phyloP scores from a whole-genome alignment of 2,113 vertebrate genomes.

The Xiphias gladius region DNA sequence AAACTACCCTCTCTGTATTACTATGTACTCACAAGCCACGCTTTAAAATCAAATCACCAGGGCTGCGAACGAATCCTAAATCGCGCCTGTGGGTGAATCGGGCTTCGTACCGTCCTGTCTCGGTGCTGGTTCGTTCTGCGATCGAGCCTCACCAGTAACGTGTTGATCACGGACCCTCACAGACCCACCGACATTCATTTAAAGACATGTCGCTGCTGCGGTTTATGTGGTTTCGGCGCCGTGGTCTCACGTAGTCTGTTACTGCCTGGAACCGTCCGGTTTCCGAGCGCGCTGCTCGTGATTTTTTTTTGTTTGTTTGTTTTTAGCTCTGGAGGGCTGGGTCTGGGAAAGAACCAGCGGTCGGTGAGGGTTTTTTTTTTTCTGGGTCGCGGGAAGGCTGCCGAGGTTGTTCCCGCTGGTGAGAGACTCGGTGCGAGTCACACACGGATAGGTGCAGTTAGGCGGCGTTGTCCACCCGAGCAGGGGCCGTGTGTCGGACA shows the following conservation, averaged over 20 bases:
- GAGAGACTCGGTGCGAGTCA: constrained; percentile 29
- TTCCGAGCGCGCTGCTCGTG: constrained; percentile 13
- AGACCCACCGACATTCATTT: not conserved
- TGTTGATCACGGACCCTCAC: constrained; percentile 46
- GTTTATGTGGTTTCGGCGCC: too few species aligned
- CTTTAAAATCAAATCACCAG: not conserved
- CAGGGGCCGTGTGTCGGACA: constrained; percentile 55
- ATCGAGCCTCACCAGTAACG: constrained; percentile 15
- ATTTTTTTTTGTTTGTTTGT: too few species aligned
- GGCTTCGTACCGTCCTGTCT: not conserved
- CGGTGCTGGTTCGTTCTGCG: not conserved
- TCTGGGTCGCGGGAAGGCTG: constrained; percentile 62
- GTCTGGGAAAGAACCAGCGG: constrained; percentile 35
- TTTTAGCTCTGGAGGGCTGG: constrained; percentile 28
- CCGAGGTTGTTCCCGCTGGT: constrained; percentile 20
- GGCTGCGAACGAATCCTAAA: too few species aligned
- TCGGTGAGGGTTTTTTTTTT: constrained; percentile 30
- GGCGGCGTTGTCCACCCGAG: constrained; percentile 27
- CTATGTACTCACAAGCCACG: not conserved
- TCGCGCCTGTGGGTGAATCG: not conserved
- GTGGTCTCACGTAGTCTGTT: not conserved
- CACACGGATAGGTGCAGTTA: constrained; percentile 62
- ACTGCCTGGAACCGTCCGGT: not conserved
- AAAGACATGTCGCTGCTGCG: not conserved
- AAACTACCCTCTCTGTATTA: not conserved